Base-by-base conservation (phyloP, 1,140 invertebrate species). In the Mamestra configurata region DNA sequence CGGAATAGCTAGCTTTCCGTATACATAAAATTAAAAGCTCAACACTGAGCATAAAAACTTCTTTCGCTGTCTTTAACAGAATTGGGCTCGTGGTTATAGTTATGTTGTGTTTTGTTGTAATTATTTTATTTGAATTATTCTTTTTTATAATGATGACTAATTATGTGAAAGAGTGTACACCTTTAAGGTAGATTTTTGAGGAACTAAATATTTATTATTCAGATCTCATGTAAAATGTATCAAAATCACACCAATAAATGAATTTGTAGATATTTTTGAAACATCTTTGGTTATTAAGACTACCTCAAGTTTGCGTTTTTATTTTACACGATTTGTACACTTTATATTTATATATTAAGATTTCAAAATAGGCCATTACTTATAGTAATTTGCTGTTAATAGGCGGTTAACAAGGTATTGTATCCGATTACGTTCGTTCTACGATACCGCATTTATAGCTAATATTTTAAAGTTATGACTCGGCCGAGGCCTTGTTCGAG, bases 391-490 rank as follows among this genome's bases (percentile, higher is more conserved):
- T n/a, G 43, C 18, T 53, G 18, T 53, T 68, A 61, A 51, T 66
- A 24, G 57, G 18, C 37, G 35, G 40, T 40, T 76, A 27, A 43
- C 35, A 27, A 35, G 68, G 46, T 27, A 20, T 53, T 71, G 37
- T 51, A 51, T 31, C 40, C 24, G 66, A 27, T 70, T 70, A 37
- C 57, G 27, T 55, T 66, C 10, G 66, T 22, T 24, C 18, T 46
- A 73, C 20, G 51, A 43, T 46, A 18, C 53, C 51, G 20, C 53
- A 43, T 75, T 57, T 59, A 40, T 22, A 40, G 71, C 20, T 27
- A 18, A 77, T 82, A 77, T 79, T 77, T 79, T 79, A 79, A 71
- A 73, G 27, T 81, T 71, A 81, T 77, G 31, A 70, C 59, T 51
- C 15, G 22, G 18, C 37, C 46, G 22, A n/a, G 68, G 24, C 57